Percentiles rank a stretch among this genome's conserved stretches.
Evolutionary conservation across 2,888 invertebrate species (phyloP).

Genomic region (Orchesella flavescens): DNA sequence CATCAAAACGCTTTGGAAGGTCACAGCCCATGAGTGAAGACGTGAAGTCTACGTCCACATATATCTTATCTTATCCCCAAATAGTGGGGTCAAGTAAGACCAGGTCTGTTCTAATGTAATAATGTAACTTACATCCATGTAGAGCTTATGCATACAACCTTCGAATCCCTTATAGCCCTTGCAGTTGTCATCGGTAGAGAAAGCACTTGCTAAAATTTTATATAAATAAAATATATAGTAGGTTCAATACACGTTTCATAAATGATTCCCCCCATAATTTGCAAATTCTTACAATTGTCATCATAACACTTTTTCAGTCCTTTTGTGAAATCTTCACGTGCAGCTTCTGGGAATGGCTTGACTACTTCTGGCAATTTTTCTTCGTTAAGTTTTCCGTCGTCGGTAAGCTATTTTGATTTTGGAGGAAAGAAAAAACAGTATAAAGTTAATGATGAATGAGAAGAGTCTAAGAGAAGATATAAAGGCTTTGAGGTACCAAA

Average conservation of each 20-base stretch:
- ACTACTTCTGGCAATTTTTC: neutral
- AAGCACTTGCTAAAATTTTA: slow-evolving; percentile 26
- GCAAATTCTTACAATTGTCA: slow-evolving; percentile 21
- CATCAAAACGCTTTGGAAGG: neutral
- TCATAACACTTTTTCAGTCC: slow-evolving; percentile 26
- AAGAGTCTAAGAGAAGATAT: too few relatives aligned
- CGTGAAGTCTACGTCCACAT: too few relatives aligned
- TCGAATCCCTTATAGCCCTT: slow-evolving; percentile 25
- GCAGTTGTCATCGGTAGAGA: slow-evolving; percentile 40
- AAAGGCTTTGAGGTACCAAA: slow-evolving; percentile 1
- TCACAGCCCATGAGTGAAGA: neutral
- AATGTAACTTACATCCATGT: slow-evolving; percentile 19
- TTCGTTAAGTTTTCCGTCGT: slow-evolving; percentile 34
- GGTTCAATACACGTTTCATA: too few relatives aligned
- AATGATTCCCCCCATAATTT: neutral
- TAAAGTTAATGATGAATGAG: neutral
- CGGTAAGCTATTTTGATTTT: slow-evolving; percentile 10
- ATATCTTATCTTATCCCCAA: neutral
- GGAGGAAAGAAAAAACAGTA: neutral
- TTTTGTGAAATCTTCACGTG: slow-evolving; percentile 21
- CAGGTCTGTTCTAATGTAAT: too few relatives aligned
- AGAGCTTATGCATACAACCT: slow-evolving; percentile 19
- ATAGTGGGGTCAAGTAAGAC: too few relatives aligned
- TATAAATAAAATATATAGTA: neutral
- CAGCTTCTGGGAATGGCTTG: slow-evolving; percentile 29